Percentiles rank a stretch among this genome's conserved stretches.
Evolutionary conservation across 2,113 vertebrate species (phyloP).

Genomic region (Tautogolabrus adspersus): DNA sequence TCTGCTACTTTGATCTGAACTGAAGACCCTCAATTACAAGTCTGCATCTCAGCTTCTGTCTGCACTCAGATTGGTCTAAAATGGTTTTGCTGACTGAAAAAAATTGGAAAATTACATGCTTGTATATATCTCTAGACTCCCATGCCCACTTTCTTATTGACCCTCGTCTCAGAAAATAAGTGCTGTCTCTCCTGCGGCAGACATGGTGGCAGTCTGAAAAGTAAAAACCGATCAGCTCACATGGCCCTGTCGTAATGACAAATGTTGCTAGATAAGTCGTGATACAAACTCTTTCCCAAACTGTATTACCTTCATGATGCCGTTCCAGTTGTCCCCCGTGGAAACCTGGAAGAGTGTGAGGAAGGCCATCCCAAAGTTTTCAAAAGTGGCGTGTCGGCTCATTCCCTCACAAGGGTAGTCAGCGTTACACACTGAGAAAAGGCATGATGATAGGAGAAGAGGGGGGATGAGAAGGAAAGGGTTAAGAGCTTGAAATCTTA

Average conservation of each 20-base stretch:
- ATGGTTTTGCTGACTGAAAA: background rate
- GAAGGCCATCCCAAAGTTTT: constrained; percentile 99
- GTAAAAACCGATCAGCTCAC: background rate
- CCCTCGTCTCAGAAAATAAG: background rate
- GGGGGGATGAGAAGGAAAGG: background rate
- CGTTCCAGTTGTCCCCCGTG: constrained; percentile 98
- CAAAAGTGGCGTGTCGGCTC: constrained; percentile 97
- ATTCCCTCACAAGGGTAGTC: constrained; percentile 97
- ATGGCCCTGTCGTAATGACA: background rate
- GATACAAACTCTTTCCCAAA: background rate
- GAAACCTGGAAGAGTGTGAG: constrained; percentile 98
- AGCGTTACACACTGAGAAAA: constrained; percentile 90
- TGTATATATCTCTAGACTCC: background rate
- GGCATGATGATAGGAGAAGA: too few relatives aligned
- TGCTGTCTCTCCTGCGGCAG: background rate
- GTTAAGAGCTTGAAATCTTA: too few relatives aligned
- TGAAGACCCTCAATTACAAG: constrained; percentile 28
- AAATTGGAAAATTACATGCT: background rate
- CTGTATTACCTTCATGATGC: constrained; percentile 95
- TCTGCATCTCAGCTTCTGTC: background rate
- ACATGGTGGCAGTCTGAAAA: background rate
- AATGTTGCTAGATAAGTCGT: background rate
- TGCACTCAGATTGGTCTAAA: background rate
- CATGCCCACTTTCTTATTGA: background rate
- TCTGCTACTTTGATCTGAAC: constrained; percentile 2